Evolutionary conservation across 1,140 invertebrate genomes (phyloP).

Genomic region (Battus philenor): DNA sequence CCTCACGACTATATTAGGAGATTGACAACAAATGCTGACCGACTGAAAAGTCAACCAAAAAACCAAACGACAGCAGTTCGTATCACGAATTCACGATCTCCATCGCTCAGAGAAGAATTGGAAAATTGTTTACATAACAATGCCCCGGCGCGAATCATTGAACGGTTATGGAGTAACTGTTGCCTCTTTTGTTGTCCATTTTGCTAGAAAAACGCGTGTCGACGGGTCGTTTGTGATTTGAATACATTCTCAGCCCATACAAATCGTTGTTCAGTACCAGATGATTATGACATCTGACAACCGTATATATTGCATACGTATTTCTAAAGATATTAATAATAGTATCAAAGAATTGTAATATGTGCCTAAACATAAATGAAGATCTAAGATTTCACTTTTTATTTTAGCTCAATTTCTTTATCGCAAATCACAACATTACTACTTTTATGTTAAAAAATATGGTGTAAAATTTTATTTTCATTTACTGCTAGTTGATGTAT

Average conservation of each 20-base stretch:
- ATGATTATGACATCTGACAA: slow-evolving; percentile 11
- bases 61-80: slow-evolving; percentile 9
- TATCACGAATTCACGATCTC: slow-evolving; percentile 24
- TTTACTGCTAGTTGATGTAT: too few species aligned
- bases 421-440: too few species aligned
- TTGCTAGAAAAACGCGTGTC: slow-evolving; percentile 34
- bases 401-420: too few species aligned
- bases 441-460: too few species aligned
- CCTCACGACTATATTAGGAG: slow-evolving; percentile 4
- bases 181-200: slow-evolving; percentile 33
- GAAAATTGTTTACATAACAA: slow-evolving; percentile 46
- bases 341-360: too few species aligned
- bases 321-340: too few species aligned
- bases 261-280: slow-evolving; percentile 16
- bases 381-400: too few species aligned
- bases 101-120: slow-evolving; percentile 23
- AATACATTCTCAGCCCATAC: slow-evolving; percentile 17
- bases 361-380: too few species aligned
- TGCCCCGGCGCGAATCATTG: slow-evolving; percentile 30
- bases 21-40: slow-evolving; percentile 13
- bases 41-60: slow-evolving; percentile 17
- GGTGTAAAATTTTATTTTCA: too few species aligned
- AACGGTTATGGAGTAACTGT: slow-evolving; percentile 39
- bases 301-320: neutral
- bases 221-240: slow-evolving; percentile 25